Base-by-base conservation (phyloP, 2,888 invertebrate genomes). In the Nephrotoma guestfalica region DNA sequence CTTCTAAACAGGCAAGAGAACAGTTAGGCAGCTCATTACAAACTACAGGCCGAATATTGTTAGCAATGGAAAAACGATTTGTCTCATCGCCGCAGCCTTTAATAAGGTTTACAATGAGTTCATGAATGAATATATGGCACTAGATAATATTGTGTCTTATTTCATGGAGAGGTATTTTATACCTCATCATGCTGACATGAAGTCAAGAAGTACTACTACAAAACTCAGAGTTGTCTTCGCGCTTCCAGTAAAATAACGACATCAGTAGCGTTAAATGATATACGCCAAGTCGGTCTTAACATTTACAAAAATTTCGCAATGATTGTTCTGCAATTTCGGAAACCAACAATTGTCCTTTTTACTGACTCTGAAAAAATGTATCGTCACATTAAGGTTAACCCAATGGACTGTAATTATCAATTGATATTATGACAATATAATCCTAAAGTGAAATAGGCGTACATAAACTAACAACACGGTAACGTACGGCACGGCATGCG, bases 281-380 rank as follows among this genome's bases (percentile, higher is more conserved):
- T 45, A 1, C 51, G 45, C 4, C 83, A 47, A 18, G 30, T 40
- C 4, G 86, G 86, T 4, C 85, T 57, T 6, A 86, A 18, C 1
- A 40, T 86, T 41, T 85, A 85, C 13, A 9, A 2, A 5, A 51
- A 85, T 11, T n/a, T 41, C 5, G 11, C 83, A n/a, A 85, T n/a
- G 5, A 45, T 85, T 6, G 0, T 86, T 3, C n/a, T 86, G 1
- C 45, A 18, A 18, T 86, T 85, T 47, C 85, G 86, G 41, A n/a
- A 41, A n/a, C 42, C 6, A 6, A 3, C 6, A 13, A 30, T 47
- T 41, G 86, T 41, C 4, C n/a, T 85, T n/a, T 15, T 40, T 11
- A 51, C 47, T 4, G 85, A 86, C 13, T 15, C 85, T 2, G 86
- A 40, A 41, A 86, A 85, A 45, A 86, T 86, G 86, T 86, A 85